phyloP scores from a whole-genome alignment of 2,888 invertebrate genomes.

The Acrobasis repandana region DNA sequence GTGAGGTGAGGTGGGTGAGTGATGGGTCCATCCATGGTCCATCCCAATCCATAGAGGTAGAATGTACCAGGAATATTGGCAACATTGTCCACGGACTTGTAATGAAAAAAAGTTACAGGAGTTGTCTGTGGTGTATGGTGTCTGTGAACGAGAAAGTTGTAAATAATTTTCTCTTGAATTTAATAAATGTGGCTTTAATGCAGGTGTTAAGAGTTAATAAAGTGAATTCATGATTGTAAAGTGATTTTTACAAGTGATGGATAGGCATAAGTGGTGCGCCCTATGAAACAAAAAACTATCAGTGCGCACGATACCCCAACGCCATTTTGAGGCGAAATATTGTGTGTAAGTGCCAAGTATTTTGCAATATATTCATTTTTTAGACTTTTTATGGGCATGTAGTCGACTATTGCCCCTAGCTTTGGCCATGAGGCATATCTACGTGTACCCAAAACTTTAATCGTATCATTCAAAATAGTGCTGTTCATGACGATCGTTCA shows the following conservation, averaged over 20 bases:
- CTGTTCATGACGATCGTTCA: conserved; percentile 49
- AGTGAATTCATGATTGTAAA: conserved; percentile 57
- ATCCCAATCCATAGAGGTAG: too few relatives aligned
- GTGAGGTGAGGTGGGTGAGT: too few relatives aligned
- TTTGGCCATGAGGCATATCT: conserved; percentile 38
- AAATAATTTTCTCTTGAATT: conserved; percentile 72
- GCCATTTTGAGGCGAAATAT: conserved; percentile 85
- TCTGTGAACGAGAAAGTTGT: conserved; percentile 77
- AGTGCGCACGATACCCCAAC: conserved; percentile 82
- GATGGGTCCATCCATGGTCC: too few relatives aligned
- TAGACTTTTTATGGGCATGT: conserved; percentile 50
- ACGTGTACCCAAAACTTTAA: background rate
- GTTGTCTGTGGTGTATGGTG: conserved; percentile 41
- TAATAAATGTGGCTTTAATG: conserved; percentile 48
- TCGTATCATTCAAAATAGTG: background rate
- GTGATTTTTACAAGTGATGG: conserved; percentile 66
- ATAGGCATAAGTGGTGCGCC: conserved; percentile 64
- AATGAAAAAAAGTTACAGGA: conserved; percentile 22
- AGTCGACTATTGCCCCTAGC: conserved; percentile 48
- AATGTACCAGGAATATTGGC: too few relatives aligned
- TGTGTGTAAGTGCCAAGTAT: conserved; percentile 84
- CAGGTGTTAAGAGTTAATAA: conserved; percentile 52
- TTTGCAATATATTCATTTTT: conserved; percentile 77
- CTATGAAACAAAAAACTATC: conserved; percentile 81
- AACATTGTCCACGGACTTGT: background rate